Evolutionary conservation across 2,797 vertebrate species (phyloP).

Genomic region (Schizothorax lantsangensis): DNA sequence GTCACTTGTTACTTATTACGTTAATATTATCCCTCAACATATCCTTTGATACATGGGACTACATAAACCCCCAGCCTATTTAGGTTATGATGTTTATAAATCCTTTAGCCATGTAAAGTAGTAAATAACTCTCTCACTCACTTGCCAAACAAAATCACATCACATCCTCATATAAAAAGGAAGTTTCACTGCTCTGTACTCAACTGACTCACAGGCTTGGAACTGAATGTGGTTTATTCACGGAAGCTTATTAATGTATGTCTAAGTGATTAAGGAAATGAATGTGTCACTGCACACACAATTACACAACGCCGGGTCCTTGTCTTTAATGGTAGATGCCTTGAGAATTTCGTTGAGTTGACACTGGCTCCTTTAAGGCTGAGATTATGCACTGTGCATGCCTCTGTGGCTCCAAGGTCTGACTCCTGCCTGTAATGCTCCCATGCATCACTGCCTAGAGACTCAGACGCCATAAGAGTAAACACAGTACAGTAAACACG

Average conservation of each 20-base stretch:
- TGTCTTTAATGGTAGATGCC: conserved; percentile 53
- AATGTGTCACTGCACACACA: conserved; percentile 31
- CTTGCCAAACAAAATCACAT: conserved; percentile 49
- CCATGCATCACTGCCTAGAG: conserved; percentile 48
- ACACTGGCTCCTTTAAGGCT: conserved; percentile 75
- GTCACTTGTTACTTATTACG: neutral
- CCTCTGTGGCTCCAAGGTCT: conserved; percentile 73
- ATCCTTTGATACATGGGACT: conserved; percentile 31
- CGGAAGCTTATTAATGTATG: conserved; percentile 58
- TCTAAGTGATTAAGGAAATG: conserved; percentile 56
- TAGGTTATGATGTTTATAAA: conserved; percentile 49
- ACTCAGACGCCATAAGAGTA: conserved; percentile 21
- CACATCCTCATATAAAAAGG: conserved; percentile 4
- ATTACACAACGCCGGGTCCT: conserved; percentile 50
- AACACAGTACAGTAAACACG: neutral
- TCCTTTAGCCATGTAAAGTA: conserved; percentile 43
- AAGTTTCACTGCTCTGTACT: neutral
- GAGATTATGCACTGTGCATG: conserved; percentile 69
- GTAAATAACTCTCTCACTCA: conserved; percentile 37
- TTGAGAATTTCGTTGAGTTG: conserved; percentile 65
- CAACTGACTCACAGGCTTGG: conserved; percentile 18
- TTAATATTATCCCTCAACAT: neutral
- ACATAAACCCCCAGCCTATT: conserved; percentile 32
- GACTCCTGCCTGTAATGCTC: conserved; percentile 57
- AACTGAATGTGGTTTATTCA: conserved; percentile 42